Evolutionary conservation across 2,113 vertebrate genomes (phyloP), one percentile per base, ranked within the genome.

Genomic region (Verasper variegatus): DNA sequence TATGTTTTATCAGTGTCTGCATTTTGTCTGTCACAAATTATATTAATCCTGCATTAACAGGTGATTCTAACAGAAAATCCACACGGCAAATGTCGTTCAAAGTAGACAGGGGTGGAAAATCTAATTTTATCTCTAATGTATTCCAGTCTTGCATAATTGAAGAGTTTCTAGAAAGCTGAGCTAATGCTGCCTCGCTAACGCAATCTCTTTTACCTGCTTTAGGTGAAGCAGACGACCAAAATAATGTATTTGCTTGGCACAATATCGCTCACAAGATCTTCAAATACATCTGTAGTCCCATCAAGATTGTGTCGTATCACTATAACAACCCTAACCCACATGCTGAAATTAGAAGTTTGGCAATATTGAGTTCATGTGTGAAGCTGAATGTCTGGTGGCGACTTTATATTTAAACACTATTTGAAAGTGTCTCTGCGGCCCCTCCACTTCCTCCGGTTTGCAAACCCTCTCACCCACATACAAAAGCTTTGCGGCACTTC

Each of bases 11-110:
- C 12, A 13, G 37, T 62, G 45, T 17, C 21, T 37, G 7, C 6
- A 17, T 4, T 68, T 51, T 49, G 60, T 67, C 21, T 77, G 35
- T 14, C 52, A 4, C 8, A 59, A 60, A 70, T 42, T 55, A 3
- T 17, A 51, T 69, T 15, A 68, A 13, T 2, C 12, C 17, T 23
- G 35, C 42, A 55, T 59, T 20, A 52, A 24, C 15, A 21, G 47
- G 17, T 18, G 27, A 60, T n/a, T 24, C 45, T 40, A 2, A 49
- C n/a, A 21, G 55, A 58, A 31, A 49, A 59, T n/a, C 42, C 26
- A 37, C 20, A 20, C 47, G 20, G 27, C 11, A 59, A 72, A 60
- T 68, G 18, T 1, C 5, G 10, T 40, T 49, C 24, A 54, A 65
- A 45, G 20, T 20, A 10, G 5, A 37, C 40, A 42, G 40, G 40